Conservation (phyloP, 2,888 invertebrate genomes). For the Acronicta leporina region DNA sequence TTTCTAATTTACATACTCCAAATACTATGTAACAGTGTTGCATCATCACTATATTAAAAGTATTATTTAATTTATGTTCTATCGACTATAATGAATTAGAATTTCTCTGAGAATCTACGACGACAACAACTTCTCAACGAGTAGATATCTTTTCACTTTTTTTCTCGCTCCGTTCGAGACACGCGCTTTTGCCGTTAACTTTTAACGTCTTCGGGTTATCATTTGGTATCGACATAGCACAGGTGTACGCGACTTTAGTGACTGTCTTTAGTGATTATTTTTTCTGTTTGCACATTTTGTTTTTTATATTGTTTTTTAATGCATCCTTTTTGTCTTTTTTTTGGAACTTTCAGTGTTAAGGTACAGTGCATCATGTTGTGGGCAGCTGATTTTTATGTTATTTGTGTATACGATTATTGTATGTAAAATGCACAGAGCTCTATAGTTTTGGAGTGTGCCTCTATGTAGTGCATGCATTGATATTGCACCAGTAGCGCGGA, state of each 20-base stretch:
- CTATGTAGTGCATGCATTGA: constrained; percentile 86
- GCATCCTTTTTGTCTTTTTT: constrained; percentile 81
- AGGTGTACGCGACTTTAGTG: constrained; percentile 63
- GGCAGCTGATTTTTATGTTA: constrained; percentile 81
- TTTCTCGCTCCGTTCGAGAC: constrained; percentile 78
- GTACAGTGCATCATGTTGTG: constrained; percentile 84
- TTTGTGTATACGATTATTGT: constrained; percentile 79
- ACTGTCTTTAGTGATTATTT: constrained; percentile 53
- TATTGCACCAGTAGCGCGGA: constrained; percentile 80
- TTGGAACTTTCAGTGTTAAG: constrained; percentile 85
- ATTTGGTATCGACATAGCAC: constrained; percentile 68
- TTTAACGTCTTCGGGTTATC: constrained; percentile 65
- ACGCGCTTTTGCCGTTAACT: constrained; percentile 76
- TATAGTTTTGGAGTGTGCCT: constrained; percentile 81
- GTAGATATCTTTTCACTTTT: constrained; percentile 87
- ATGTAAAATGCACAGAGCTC: constrained; percentile 84
- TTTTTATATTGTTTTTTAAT: constrained; percentile 70
- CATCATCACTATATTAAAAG: constrained; percentile 54
- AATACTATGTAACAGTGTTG: constrained; percentile 46
- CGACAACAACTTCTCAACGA: constrained; percentile 71
- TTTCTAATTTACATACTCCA: constrained; percentile 38
- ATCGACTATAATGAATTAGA: constrained; percentile 73
- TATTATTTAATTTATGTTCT: constrained; percentile 68
- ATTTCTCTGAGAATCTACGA: constrained; percentile 76
- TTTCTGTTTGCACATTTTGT: constrained; percentile 66